Evolutionary conservation across 2,113 vertebrate genomes (phyloP).

Genomic region (Echinops telfairi): DNA sequence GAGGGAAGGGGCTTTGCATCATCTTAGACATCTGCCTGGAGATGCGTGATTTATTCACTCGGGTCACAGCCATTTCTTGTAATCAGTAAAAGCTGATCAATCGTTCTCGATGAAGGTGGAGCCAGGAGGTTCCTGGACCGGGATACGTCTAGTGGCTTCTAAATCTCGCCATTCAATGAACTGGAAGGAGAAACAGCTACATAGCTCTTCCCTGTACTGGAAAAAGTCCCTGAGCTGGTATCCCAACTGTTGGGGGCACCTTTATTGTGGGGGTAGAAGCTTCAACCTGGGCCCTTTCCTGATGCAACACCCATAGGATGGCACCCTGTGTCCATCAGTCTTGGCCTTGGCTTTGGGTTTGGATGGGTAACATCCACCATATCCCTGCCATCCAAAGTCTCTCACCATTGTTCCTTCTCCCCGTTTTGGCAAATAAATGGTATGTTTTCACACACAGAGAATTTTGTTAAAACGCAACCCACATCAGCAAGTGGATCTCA

Average conservation of each 20-base stretch:
- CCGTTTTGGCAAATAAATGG: slow-evolving; percentile 72
- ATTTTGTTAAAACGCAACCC: slow-evolving; percentile 75
- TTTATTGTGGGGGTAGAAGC: slow-evolving; percentile 31
- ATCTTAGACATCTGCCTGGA: slow-evolving; percentile 74
- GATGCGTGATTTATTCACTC: slow-evolving; percentile 85
- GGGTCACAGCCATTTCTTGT: slow-evolving; percentile 86
- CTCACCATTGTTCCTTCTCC: slow-evolving; percentile 66
- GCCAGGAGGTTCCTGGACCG: slow-evolving; percentile 84
- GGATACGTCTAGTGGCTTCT: slow-evolving; percentile 79
- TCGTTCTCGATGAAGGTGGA: slow-evolving; percentile 85
- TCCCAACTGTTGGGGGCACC: not conserved
- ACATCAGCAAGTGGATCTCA: slow-evolving; percentile 74
- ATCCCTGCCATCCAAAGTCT: slow-evolving; percentile 34
- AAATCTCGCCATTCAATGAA: slow-evolving; percentile 78
- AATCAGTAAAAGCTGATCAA: slow-evolving; percentile 88
- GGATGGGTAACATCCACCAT: too few species aligned
- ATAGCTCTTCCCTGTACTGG: slow-evolving; percentile 56
- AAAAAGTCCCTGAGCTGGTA: not conserved
- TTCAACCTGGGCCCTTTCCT: slow-evolving; percentile 57
- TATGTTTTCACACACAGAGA: slow-evolving; percentile 67
- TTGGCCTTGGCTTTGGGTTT: slow-evolving; percentile 61
- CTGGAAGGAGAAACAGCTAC: slow-evolving; percentile 70
- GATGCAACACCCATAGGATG: slow-evolving; percentile 58
- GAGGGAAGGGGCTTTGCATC: slow-evolving; percentile 72
- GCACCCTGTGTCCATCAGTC: slow-evolving; percentile 55